Evolutionary conservation across 2,113 vertebrate species (phyloP), one percentile per base, ranked within the genome.

Genomic region (Cinclus cinclus): DNA sequence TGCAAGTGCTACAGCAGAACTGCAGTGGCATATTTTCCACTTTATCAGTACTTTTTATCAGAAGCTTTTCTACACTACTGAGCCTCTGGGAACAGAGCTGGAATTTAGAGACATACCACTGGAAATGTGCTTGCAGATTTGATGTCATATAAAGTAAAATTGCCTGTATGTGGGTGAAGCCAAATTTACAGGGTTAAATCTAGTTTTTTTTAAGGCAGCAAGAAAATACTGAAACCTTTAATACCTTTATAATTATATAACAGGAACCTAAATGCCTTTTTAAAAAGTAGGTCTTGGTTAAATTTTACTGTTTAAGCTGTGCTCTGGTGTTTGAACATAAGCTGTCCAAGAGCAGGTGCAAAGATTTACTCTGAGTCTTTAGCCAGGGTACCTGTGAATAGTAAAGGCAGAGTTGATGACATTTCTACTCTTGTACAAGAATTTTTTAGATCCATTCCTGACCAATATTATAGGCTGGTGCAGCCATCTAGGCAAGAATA

Each of bases 31-130:
- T 94, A 31, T 90, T 96, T 93, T 94, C 41, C 23, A 65, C 83
- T 86, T 90, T 94, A 92, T 92, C 88, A 92, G 50, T 75, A 74
- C 27, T 74, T 94, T 95, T 88, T 80, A 88, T 90, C 83, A 93
- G 82, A 92, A 83, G 33, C 2, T 46, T 62, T 95, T 83, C 63
- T 76, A 94, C 50, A 67, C 85, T 46, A 69, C 25, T 63, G 41
- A 89, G 52, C 83, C 77, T 60, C 92, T 94, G 92, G 83, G 63
- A 94, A 47, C 86, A 90, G 35, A 75, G 56, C 80, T 95, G 86
- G 80, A 92, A 87, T 78, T 93, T 60, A 78, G 64, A 90, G 60
- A 55, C 86, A 89, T 96, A 70, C 55, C 83, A 56, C 69, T 90
- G 89, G 64, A 92, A 94, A 91, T 31, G 47, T 64, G 76, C 83